Evolutionary conservation across 2,797 vertebrate species (phyloP), one percentile per base, ranked within the genome.

Genomic region (Schizopygopsis malacanthus): DNA sequence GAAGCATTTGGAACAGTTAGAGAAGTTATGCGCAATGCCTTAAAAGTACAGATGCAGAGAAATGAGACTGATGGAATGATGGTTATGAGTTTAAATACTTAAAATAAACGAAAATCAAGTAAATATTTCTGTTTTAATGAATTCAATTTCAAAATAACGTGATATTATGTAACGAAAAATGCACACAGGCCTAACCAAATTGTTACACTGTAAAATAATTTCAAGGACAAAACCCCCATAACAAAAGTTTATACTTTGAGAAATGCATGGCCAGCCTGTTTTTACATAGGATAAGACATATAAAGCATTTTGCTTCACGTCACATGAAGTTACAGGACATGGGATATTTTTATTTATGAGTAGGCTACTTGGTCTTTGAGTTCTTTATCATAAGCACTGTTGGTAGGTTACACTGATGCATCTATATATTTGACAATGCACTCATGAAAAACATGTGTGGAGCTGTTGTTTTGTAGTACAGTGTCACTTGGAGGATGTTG

Each of bases 41-140:
- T 63, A 87, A 79, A 83, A 28, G 43, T 73, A 72, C 75, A 80
- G 59, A 79, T 72, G 50, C 70, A n/a, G 8, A 41, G 65, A 85
- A 79, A 80, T 80, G 25, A 45, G 41, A 16, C 65, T 85, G 28
- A 12, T 47, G 61, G 37, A 70, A 78, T 43, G 16, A 56, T 43
- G 20, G 7, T 22, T n/a, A 61, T 9, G 16, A 25, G 7, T 63
- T 22, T 39, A 72, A 15, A 9, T n/a, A n/a, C 22, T 59, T 41
- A 28, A 2, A 7, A 16, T 56, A 16, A 39, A 28, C 20, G 1
- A 8, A 56, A 56, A 56, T 9, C 33, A 8, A 25, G 18, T 0
- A 37, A 8, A 37, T 67, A 22, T 7, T 75, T 50, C 9, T 6
- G 16, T 12, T 37, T 15, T 15, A 18, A 43, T 6, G 25, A 11